Evolutionary conservation across 2,113 vertebrate species (phyloP), one percentile per base, ranked within the genome.

Genomic region (Lepidothrix coronata): DNA sequence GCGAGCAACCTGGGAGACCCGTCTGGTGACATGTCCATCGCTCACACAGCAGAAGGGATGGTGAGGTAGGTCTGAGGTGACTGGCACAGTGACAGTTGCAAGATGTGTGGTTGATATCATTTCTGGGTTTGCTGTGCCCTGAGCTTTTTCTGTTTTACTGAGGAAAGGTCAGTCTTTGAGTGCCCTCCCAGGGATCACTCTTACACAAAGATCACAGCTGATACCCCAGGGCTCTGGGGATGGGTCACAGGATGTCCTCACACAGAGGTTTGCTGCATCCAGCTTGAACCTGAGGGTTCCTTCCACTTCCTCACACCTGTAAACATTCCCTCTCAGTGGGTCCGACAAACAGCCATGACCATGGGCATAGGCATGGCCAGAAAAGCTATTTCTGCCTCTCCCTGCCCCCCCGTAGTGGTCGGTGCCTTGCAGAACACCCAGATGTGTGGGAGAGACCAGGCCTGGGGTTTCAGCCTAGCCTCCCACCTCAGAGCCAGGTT

Each of bases 1-100:
- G 98, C 98, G 8, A 99, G 99, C 97, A 98, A 96, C 91, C 98
- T 99, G 59, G 99, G 99, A 91, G 99, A 99, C 97, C 98, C 99
- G 11, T 92, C 97, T 93, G 98, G 97, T 71, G 98, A 99, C n/a
- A 20, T 96, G 33, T 98, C 99, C 4, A 70, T 99, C 75, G 93
- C 97, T 62, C 98, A 98, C 30, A 91, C 95, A 68, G 98, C 98
- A 62, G 95, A 98, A 68, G 98, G 98, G 95, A 99, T 99, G 99
- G 85, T 99, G 81, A 99, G 99, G 99, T 99, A 97, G 91, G 97
- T 97, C 71, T 90, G 67, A 92, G 80, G 28, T 74, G 52, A 59
- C 31, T 25, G 79, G 31, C 57, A 41, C 0, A 0, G 49, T 58
- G 58, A 9, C 52, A 44, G 28, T 21, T 76, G 44, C 49, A 58